Base-by-base conservation (phyloP, 2,797 vertebrate genomes). In the Carapus acus region DNA sequence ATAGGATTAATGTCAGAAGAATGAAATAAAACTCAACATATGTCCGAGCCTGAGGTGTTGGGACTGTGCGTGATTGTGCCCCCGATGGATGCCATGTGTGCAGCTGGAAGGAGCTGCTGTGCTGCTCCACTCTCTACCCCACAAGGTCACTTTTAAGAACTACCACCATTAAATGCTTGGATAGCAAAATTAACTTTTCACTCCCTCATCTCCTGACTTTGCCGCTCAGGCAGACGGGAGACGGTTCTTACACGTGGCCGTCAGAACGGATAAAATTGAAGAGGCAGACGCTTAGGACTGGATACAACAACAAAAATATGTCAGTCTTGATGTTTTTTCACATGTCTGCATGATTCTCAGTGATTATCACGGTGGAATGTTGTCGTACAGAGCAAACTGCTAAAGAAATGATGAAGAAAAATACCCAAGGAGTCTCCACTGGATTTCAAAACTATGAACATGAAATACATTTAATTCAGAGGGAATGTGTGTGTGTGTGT, bases 1-100 rank as follows among this genome's bases (percentile, higher is more conserved):
- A 93, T 90, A 92, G 94, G 96, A 98, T 97, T 95, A 96, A 95
- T 96, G 95, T 97, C 95, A 96, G 92, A 97, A 98, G 92, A 96
- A 97, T 96, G 94, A 96, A 96, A 96, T 97, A 97, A 98, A 99
- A 94, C 91, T 93, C 93, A 97, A 94, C 96, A 99, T 99, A 99
- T 98, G 95, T 96, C 94, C 92, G 91, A 93, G 95, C 94, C 95
- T 89, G 94, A 91, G 89, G 94, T 96, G 94, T 92, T 91, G 88
- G 90, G 94, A 93, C 92, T 90, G 88, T 90, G 92, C 91, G 90
- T 93, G 91, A 95, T 93, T 93, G 91, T 93, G 93, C 92, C 93
- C 84, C 93, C 90, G 90, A 92, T 92, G 92, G 92, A 92, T 91
- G 91, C 91, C 93, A 91, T 93, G 93, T 92, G 91, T 94, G 90